phyloP scores from a whole-genome alignment of 2,888 invertebrate species.

The Drosophila picticornis region DNA sequence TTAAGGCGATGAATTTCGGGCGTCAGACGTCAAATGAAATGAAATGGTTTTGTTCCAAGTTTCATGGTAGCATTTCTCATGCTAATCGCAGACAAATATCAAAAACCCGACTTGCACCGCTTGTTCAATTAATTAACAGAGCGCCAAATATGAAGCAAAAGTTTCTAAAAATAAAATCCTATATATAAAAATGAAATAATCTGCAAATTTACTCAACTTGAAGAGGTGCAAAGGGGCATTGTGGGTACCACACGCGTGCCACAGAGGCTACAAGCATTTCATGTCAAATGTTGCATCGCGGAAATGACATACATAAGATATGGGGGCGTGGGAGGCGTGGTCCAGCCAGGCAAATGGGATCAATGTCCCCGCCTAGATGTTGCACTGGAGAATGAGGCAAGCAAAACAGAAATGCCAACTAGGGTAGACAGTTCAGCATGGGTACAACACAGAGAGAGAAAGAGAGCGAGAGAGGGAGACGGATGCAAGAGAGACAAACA shows the following conservation, averaged over 20 bases:
- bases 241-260: slow-evolving; percentile 30
- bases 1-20: slow-evolving; percentile 21
- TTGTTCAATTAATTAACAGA: slow-evolving; percentile 37
- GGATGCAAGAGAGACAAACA: not conserved
- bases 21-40: slow-evolving; percentile 19
- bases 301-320: slow-evolving; percentile 73
- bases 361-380: slow-evolving; percentile 71
- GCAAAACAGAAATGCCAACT: slow-evolving; percentile 69
- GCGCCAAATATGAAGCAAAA: slow-evolving; percentile 38
- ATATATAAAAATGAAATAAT: slow-evolving; percentile 8
- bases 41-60: slow-evolving; percentile 5
- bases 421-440: slow-evolving; percentile 14
- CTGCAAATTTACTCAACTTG: not conserved
- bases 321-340: slow-evolving; percentile 12
- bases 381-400: slow-evolving; percentile 64
- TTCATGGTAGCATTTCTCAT: slow-evolving; percentile 11
- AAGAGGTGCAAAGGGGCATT: slow-evolving; percentile 20
- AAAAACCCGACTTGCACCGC: slow-evolving; percentile 50
- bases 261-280: slow-evolving; percentile 29
- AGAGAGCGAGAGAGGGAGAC: not conserved
- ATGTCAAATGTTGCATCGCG: slow-evolving; percentile 43
- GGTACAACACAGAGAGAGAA: not conserved
- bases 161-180: not conserved
- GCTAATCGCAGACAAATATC: slow-evolving; percentile 43
- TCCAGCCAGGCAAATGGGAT: slow-evolving; percentile 63